Base-by-base conservation (phyloP, 1,140 invertebrate genomes). In the Leptopilina clavipes region DNA sequence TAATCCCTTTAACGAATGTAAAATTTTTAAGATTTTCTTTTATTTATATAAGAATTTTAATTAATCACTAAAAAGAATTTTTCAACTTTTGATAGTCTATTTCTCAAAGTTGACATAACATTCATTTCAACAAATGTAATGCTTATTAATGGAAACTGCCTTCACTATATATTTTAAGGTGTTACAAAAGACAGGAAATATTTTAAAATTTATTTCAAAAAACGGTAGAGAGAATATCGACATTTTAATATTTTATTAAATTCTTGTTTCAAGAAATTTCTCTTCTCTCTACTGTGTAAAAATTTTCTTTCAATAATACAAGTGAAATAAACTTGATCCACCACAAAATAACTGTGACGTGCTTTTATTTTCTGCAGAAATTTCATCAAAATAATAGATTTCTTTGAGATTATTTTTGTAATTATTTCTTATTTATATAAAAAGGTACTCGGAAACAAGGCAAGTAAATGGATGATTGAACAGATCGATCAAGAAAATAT, bases 401-500 rank as follows among this genome's bases (percentile, higher is more conserved):
- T 14, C 18, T 59, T 10, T 17, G 10, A 18, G 40, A 72, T 54
- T 31, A 59, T 25, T 25, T 25, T 65, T 65, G 7, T 65, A 11
- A 3, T 65, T 65, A 25, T 31, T 65, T 65, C 14, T 65, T 65
- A 31, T 31, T 25, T 19, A 3, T 56, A 19, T 19, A 22, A 22
- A 19, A 56, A 22, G 19, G 22, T 56, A 25, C 18, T 3, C 19
- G 7, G 11, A 45, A 1, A 56, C 1, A 65, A 0, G 12, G 14
- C 22, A 18, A 52, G 48, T 52, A 52, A 54, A 73, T 59, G 25
- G 45, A 22, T 14, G 71, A 54, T 56, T 48, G 48, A 17, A 25
- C 56, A 65, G 10, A 65, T 65, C 56, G 56, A 65, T 65, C 56
- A 65, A 14, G 10, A 65, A 73, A 73, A 73, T 54, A 73, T 73